Conservation (phyloP, 2,797 vertebrate species). For the Halcyon leucocephala region DNA sequence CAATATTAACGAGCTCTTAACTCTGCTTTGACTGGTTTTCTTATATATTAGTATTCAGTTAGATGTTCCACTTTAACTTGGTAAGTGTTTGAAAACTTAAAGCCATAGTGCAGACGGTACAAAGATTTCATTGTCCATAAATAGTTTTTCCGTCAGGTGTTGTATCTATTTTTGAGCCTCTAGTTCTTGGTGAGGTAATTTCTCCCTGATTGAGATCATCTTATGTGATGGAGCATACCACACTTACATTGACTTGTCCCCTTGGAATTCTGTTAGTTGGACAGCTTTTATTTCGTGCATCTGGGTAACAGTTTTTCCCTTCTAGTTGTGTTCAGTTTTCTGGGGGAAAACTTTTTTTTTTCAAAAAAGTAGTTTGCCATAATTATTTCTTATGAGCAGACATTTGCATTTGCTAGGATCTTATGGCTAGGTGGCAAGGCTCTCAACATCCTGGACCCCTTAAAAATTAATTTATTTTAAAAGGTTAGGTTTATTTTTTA, state of each 20-base stretch:
- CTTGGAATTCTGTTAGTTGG: neutral
- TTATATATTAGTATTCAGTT: neutral
- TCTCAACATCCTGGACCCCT: neutral
- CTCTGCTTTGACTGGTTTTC: neutral
- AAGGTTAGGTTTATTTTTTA: neutral
- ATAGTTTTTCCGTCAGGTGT: neutral
- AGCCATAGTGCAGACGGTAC: neutral
- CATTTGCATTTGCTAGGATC: neutral
- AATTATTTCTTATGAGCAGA: neutral
- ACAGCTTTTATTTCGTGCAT: neutral
- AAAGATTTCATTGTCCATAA: neutral
- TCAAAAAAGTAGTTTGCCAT: neutral
- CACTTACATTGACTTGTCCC: neutral
- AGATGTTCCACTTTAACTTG: neutral
- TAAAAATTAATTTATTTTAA: neutral
- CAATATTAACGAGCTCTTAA: neutral
- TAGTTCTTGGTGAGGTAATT: neutral
- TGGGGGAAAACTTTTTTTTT: neutral
- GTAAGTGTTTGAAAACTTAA: neutral
- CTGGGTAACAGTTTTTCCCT: neutral
- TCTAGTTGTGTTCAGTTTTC: neutral
- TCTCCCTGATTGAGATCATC: neutral
- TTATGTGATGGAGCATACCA: neutral
- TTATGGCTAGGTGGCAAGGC: neutral
- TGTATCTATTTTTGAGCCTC: neutral